Conservation (phyloP, 2,797 vertebrate genomes). For the Australoheros facetus region DNA sequence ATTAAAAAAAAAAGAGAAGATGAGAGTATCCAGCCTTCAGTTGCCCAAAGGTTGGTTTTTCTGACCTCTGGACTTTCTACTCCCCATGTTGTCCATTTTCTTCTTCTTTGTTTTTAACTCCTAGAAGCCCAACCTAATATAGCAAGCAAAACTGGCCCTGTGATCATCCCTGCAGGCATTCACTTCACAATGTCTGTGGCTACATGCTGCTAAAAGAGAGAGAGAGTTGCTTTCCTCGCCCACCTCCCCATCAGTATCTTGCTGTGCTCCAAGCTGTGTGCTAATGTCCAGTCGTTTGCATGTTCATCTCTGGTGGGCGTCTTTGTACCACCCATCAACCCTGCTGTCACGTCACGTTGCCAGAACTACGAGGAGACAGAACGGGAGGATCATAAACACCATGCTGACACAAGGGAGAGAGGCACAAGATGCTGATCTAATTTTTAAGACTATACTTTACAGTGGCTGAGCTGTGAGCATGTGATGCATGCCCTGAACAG, state of each 20-base stretch:
- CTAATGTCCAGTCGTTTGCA: conserved; percentile 43
- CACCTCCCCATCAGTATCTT: conserved; percentile 19
- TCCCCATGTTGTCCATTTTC: neutral
- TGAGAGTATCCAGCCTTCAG: no score
- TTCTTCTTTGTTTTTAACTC: neutral
- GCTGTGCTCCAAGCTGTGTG: conserved; percentile 67
- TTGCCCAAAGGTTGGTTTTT: neutral
- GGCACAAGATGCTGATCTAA: neutral
- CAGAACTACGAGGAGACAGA: conserved; percentile 38
- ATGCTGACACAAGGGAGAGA: conserved; percentile 1
- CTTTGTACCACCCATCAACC: conserved; percentile 59
- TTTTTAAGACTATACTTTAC: conserved; percentile 15
- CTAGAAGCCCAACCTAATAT: neutral
- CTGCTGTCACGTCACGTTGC: conserved; percentile 60
- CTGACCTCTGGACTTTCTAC: neutral
- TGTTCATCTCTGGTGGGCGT: conserved; percentile 54
- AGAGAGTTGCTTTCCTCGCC: neutral
- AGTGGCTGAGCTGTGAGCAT: neutral
- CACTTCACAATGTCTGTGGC: neutral
- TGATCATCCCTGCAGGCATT: neutral
- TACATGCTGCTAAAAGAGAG: neutral
- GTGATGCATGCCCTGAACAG: conserved; percentile 1
- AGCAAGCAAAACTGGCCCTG: rapidly evolving
- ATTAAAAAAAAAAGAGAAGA: neutral
- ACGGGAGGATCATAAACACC: conserved; percentile 38